Evolutionary conservation across 2,888 invertebrate genomes (phyloP).

Genomic region (Rhodophaea formosa): DNA sequence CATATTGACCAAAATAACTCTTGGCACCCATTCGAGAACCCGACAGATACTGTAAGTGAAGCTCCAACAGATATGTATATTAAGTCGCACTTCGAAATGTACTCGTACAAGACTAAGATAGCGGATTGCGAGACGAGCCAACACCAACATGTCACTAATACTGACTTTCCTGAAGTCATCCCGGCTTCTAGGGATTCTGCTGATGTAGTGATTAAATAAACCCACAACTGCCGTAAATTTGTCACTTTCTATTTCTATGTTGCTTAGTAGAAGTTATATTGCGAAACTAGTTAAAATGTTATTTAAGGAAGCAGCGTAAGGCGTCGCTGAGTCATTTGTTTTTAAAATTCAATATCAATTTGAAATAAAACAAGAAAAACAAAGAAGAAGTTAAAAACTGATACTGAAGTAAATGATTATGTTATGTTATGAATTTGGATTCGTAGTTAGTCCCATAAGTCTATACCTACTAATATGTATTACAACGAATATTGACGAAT

Average conservation of each 20-base stretch:
- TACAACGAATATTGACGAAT: too few species aligned
- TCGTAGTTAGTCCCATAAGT: too few species aligned
- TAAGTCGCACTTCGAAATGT: constrained; percentile 26
- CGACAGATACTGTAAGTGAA: constrained; percentile 68
- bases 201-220: constrained; percentile 1
- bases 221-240: not conserved
- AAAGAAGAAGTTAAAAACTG: too few species aligned
- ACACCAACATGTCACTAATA: constrained; percentile 1
- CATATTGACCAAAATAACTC: constrained; percentile 79
- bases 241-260: not conserved
- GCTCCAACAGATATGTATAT: constrained; percentile 42
- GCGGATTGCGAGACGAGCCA: constrained; percentile 6
- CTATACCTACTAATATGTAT: too few species aligned
- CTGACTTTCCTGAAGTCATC: not conserved
- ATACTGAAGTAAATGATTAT: too few species aligned
- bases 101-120: not conserved
- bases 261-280: too few species aligned
- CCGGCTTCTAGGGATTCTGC: not conserved
- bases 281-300: too few species aligned
- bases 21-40: constrained; percentile 72
- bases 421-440: too few species aligned
- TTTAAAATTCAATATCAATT: too few species aligned
- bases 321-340: too few species aligned
- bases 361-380: too few species aligned
- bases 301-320: too few species aligned